phyloP scores from a whole-genome alignment of 2,113 vertebrate species.

The Electrona antarctica region DNA sequence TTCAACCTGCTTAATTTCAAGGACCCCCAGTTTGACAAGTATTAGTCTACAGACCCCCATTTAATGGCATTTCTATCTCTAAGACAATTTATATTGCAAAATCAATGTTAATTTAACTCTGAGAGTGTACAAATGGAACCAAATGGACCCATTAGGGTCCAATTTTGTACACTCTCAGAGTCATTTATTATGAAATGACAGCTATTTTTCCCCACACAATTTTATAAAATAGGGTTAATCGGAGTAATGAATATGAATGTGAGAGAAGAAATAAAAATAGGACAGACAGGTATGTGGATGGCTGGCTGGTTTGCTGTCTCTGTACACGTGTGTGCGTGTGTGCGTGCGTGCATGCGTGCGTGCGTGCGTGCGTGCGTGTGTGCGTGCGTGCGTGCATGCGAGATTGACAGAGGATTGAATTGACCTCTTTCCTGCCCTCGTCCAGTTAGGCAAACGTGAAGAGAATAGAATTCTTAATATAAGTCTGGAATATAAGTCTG shows the following conservation, averaged over 20 bases:
- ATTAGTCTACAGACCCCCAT: too few relatives aligned
- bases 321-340: neutral
- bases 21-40: too few relatives aligned
- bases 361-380: neutral
- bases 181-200: too few relatives aligned
- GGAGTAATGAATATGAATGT: neutral
- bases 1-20: too few relatives aligned
- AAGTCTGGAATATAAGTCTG: neutral
- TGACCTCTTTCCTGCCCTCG: constrained; percentile 26
- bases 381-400: constrained; percentile 10
- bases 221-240: too few relatives aligned
- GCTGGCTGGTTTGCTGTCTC: constrained; percentile 4
- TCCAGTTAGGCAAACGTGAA: constrained; percentile 4
- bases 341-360: neutral
- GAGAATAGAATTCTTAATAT: constrained; percentile 8
- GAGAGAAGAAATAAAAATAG: neutral
- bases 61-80: too few relatives aligned
- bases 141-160: too few relatives aligned
- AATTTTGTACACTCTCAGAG: too few relatives aligned
- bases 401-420: constrained; percentile 6
- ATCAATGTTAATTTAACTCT: too few relatives aligned
- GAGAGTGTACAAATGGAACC: too few relatives aligned
- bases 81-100: too few relatives aligned
- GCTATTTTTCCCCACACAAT: too few relatives aligned
- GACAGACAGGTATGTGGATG: neutral